Conservation (phyloP, 2,113 vertebrate genomes). For the Chauna torquata region DNA sequence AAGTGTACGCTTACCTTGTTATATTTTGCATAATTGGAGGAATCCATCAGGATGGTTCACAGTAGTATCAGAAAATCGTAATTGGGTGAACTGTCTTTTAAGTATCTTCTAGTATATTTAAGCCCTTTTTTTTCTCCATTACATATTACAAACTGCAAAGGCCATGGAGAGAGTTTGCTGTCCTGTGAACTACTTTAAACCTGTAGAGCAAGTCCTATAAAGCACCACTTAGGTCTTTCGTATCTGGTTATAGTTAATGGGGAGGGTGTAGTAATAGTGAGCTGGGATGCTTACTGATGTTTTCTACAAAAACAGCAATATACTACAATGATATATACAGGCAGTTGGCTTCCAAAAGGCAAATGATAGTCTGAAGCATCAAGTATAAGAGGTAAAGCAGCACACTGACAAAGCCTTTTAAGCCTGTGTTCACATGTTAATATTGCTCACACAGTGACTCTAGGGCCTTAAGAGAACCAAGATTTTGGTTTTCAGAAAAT, state of each 20-base stretch:
- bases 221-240: background rate
- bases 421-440: background rate
- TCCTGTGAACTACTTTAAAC: background rate
- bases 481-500: background rate
- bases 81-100: background rate
- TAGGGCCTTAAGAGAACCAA: background rate
- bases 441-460: background rate
- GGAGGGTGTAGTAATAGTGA: background rate
- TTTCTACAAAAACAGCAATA: background rate
- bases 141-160: conserved; percentile 7
- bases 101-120: background rate
- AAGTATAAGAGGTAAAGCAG: background rate
- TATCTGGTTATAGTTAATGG: background rate
- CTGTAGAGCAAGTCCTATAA: background rate
- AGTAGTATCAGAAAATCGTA: background rate
- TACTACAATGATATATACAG: background rate
- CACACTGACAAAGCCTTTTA: background rate
- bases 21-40: background rate
- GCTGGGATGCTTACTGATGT: background rate
- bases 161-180: background rate
- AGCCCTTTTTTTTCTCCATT: background rate
- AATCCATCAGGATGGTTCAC: conserved; percentile 17
- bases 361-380: background rate
- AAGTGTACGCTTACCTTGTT: conserved; percentile 9
- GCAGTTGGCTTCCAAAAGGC: background rate